Conservation (phyloP, 2,113 vertebrate species). For the Telmatochromis brichardi region DNA sequence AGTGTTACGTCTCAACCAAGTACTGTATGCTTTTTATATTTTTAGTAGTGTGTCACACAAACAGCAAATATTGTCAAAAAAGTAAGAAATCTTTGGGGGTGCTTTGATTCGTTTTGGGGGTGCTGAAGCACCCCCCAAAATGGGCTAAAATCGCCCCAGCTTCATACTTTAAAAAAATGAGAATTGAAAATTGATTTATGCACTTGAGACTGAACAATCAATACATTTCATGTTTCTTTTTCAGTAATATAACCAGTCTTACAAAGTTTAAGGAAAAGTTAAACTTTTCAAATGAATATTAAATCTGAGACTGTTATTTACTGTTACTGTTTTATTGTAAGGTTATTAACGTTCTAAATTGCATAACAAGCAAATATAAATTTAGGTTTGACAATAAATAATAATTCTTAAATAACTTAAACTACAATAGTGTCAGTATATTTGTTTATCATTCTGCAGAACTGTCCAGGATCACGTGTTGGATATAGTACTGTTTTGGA, state of each 20-base stretch:
- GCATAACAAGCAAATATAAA: not conserved
- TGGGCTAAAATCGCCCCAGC: fast-evolving
- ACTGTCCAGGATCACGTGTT: not conserved
- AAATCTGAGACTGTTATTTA: not conserved
- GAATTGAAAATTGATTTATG: not conserved
- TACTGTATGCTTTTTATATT: no score
- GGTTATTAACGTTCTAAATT: not conserved
- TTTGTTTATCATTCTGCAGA: not conserved
- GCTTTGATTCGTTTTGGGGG: no score
- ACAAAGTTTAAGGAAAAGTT: not conserved
- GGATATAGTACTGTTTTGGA: not conserved
- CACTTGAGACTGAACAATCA: not conserved
- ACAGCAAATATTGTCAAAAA: fast-evolving
- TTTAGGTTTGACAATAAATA: not conserved
- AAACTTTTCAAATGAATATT: not conserved
- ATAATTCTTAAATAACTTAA: not conserved
- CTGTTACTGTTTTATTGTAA: not conserved
- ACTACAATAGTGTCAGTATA: not conserved
- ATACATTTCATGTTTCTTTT: not conserved
- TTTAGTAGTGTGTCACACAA: no score
- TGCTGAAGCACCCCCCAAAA: no score
- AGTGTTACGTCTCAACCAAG: no score
- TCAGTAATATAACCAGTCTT: fast-evolving
- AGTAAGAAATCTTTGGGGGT: no score
- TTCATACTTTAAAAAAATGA: not conserved